Conservation (phyloP, 2,113 vertebrate genomes). For the Sorex araneus region DNA sequence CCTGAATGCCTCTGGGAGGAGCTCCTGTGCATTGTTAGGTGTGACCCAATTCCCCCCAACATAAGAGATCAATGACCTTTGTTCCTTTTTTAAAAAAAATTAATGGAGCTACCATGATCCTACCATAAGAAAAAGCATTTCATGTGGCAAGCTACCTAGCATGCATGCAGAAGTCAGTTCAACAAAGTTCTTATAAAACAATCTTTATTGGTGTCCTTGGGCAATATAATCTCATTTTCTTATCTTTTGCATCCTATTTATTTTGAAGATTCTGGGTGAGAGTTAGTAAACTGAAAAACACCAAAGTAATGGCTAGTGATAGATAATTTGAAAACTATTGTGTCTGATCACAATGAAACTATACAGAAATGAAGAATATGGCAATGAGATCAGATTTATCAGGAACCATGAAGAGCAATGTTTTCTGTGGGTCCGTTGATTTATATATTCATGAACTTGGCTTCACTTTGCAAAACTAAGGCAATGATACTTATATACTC, state of each 20-base stretch:
- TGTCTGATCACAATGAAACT: not conserved
- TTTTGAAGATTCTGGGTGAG: conserved; percentile 38
- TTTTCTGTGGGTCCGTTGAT: not conserved
- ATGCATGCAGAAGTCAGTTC: not conserved
- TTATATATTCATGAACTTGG: not conserved
- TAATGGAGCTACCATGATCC: too few relatives aligned
- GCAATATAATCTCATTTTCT: not conserved
- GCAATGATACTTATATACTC: not conserved
- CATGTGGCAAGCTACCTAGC: not conserved
- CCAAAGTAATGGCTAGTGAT: not conserved
- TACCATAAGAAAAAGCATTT: too few relatives aligned
- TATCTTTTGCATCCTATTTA: not conserved
- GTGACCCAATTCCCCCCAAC: too few relatives aligned
- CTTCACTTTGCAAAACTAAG: conserved; percentile 38
- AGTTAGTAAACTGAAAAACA: conserved; percentile 24
- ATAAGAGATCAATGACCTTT: too few relatives aligned
- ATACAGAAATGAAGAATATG: not conserved
- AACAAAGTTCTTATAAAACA: not conserved
- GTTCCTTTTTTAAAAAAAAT: too few relatives aligned
- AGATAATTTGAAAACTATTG: conserved; percentile 26
- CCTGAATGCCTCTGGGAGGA: too few relatives aligned
- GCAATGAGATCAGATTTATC: not conserved
- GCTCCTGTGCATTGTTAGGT: too few relatives aligned
- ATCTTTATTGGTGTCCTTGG: not conserved
- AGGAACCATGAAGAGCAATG: not conserved